Conservation (phyloP, 2,888 invertebrate genomes). For the Druceiella hillmani region DNA sequence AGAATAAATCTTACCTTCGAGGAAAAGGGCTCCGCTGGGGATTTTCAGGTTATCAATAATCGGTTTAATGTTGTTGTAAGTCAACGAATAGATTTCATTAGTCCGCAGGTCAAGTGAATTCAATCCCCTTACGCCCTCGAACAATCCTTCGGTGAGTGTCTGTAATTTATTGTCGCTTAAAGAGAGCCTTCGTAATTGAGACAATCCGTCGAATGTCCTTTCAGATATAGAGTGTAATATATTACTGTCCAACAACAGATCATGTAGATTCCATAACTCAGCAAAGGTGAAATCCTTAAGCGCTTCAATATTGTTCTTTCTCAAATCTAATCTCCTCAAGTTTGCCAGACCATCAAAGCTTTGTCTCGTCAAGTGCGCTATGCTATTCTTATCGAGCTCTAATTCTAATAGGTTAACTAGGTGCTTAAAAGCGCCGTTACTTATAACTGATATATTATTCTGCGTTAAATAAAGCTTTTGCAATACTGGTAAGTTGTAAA, state of each 20-base stretch:
- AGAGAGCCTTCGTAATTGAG: conserved; percentile 63
- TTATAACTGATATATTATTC: conserved; percentile 79
- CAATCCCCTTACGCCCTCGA: conserved; percentile 67
- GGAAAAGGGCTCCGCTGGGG: conserved; percentile 64
- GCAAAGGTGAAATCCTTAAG: conserved; percentile 76
- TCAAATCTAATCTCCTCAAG: conserved; percentile 67
- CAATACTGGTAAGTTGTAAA: conserved; percentile 66
- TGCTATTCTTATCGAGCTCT: conserved; percentile 73
- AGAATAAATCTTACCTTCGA: conserved; percentile 76
- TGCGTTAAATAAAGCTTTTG: conserved; percentile 74
- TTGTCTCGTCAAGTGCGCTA: conserved; percentile 68
- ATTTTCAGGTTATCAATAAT: conserved; percentile 74
- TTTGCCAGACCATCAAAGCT: conserved; percentile 73
- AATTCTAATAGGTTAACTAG: conserved; percentile 70
- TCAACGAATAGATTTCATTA: conserved; percentile 71
- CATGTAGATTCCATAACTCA: conserved; percentile 68
- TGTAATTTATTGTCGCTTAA: conserved; percentile 73
- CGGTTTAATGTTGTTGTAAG: conserved; percentile 70
- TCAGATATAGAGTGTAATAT: conserved; percentile 68
- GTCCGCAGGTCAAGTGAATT: conserved; percentile 71
- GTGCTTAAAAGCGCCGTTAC: conserved; percentile 76
- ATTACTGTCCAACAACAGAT: conserved; percentile 65
- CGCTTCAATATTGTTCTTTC: conserved; percentile 68
- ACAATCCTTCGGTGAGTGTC: conserved; percentile 62
- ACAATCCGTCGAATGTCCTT: conserved; percentile 71